Conservation (phyloP, 1,140 invertebrate species). For the Pinna nobilis region DNA sequence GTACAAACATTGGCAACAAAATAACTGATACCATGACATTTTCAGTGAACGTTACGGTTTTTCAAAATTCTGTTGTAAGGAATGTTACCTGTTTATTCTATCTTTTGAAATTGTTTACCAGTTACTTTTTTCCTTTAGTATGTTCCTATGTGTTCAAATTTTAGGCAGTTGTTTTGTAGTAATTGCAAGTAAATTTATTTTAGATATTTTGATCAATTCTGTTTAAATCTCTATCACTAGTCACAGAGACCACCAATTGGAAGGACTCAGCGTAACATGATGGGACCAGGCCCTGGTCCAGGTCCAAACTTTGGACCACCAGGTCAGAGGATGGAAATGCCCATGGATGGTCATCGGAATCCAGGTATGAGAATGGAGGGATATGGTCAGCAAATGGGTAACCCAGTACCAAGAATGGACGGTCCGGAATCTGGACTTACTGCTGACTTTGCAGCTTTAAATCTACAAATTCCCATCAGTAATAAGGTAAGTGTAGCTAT, state of each 20-base stretch:
- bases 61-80: too few species aligned
- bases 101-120: too few species aligned
- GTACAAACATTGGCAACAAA: too few species aligned
- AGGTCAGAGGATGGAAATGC: slow-evolving; percentile 25
- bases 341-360: not conserved
- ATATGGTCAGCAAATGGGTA: slow-evolving; percentile 30
- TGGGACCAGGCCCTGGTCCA: slow-evolving; percentile 12
- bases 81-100: too few species aligned
- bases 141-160: too few species aligned
- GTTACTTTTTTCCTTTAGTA: too few species aligned
- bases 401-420: slow-evolving; percentile 38
- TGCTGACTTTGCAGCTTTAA: slow-evolving; percentile 67
- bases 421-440: slow-evolving; percentile 39
- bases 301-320: slow-evolving; percentile 25
- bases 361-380: slow-evolving; percentile 15
- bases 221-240: slow-evolving; percentile 20
- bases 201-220: too few species aligned
- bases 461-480: slow-evolving; percentile 52
- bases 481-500: not conserved
- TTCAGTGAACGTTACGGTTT: too few species aligned
- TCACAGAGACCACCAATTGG: slow-evolving; percentile 41
- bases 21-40: too few species aligned
- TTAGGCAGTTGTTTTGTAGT: too few species aligned
- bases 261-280: slow-evolving; percentile 13
- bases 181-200: too few species aligned